A percentile compares a stretch with the other conserved stretches of the same genome.
phyloP scores from a whole-genome alignment of 2,113 vertebrate species.

The Chroicocephalus ridibundus region DNA sequence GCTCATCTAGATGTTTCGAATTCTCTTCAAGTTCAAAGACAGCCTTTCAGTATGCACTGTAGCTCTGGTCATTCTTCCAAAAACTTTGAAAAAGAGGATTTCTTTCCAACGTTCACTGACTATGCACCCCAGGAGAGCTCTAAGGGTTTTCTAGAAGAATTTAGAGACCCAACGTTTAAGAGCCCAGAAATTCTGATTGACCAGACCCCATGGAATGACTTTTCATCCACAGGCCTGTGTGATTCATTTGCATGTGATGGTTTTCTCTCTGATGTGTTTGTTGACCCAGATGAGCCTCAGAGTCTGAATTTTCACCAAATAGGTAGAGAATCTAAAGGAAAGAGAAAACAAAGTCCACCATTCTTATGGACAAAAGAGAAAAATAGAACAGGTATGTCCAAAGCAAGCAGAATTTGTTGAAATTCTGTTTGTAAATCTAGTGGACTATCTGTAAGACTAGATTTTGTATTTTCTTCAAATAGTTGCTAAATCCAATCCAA shows the following conservation, averaged over 20 bases:
- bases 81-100: background rate
- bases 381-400: conserved; percentile 63
- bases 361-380: background rate
- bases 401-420: background rate
- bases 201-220: background rate
- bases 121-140: background rate
- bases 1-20: background rate
- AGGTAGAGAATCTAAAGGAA: conserved; percentile 24
- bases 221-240: background rate
- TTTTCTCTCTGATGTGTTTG: conserved; percentile 28
- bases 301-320: conserved; percentile 36
- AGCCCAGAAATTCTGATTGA: conserved; percentile 18
- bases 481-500: background rate
- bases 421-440: background rate
- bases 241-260: background rate
- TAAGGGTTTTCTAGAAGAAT: background rate
- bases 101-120: background rate
- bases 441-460: background rate
- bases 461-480: background rate
- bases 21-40: background rate
- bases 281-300: conserved; percentile 11
- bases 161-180: background rate
- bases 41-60: background rate
- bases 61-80: background rate
- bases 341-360: conserved; percentile 3